phyloP scores from a whole-genome alignment of 1,140 invertebrate species.

The Brachionus rotundiformis region DNA sequence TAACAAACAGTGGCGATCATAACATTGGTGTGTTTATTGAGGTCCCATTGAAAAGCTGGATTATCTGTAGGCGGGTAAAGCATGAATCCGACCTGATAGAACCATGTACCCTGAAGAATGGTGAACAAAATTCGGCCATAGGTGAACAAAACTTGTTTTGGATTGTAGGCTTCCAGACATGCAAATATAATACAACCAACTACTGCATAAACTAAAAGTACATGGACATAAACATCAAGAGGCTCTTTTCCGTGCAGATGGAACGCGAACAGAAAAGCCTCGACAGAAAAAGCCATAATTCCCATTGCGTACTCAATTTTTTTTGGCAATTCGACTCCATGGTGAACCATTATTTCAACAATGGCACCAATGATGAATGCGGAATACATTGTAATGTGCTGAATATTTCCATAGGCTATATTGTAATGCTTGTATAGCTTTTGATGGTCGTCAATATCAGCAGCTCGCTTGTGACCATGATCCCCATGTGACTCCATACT shows the following conservation, averaged over 20 bases:
- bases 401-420: conserved; percentile 61
- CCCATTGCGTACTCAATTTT: conserved; percentile 63
- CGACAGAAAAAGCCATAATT: conserved; percentile 62
- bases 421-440: conserved; percentile 56
- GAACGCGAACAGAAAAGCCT: conserved; percentile 66
- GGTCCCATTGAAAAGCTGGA: conserved; percentile 60
- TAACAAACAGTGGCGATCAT: conserved; percentile 66
- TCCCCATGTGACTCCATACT: background rate
- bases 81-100: conserved; percentile 67
- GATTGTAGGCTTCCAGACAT: conserved; percentile 63
- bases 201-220: conserved; percentile 64
- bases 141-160: conserved; percentile 60
- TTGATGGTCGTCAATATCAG: conserved; percentile 49
- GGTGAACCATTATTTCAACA: conserved; percentile 62
- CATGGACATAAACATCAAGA: conserved; percentile 66
- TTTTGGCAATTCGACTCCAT: conserved; percentile 60
- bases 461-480: background rate
- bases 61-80: conserved; percentile 64
- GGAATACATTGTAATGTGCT: conserved; percentile 68
- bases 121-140: conserved; percentile 62
- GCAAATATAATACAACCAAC: conserved; percentile 56
- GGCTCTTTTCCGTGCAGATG: conserved; percentile 66
- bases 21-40: conserved; percentile 64
- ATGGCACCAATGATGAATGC: conserved; percentile 64
- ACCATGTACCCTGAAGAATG: conserved; percentile 67